Evolutionary conservation across 2,888 invertebrate species (phyloP).

Genomic region (Cosmia trapezina): DNA sequence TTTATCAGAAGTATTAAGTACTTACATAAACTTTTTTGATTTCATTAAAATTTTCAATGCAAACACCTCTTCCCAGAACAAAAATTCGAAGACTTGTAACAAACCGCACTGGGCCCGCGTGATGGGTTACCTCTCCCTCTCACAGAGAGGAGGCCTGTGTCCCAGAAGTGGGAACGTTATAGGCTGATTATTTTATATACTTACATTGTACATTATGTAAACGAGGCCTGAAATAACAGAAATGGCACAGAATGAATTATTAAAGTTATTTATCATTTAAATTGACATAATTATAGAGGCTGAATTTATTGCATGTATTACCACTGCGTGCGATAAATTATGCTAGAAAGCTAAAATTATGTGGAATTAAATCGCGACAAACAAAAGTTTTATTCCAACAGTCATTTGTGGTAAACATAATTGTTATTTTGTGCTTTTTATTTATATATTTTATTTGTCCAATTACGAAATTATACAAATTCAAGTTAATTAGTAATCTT

Average conservation of each 20-base stretch:
- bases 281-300: slow-evolving; percentile 59
- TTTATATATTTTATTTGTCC: slow-evolving; percentile 15
- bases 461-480: slow-evolving; percentile 15
- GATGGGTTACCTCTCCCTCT: too few species aligned
- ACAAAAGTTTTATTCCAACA: slow-evolving; percentile 58
- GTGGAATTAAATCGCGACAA: slow-evolving; percentile 57
- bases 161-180: too few species aligned
- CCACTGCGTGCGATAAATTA: slow-evolving; percentile 64
- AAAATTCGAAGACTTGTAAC: too few species aligned
- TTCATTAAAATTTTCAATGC: slow-evolving; percentile 6
- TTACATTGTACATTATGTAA: too few species aligned
- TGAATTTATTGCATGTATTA: slow-evolving; percentile 60
- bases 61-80: neutral
- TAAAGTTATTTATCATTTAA: slow-evolving; percentile 59
- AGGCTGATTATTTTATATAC: too few species aligned
- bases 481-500: too few species aligned
- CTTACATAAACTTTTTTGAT: neutral
- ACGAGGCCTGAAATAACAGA: neutral
- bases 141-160: too few species aligned
- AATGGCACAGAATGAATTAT: slow-evolving; percentile 41
- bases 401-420: slow-evolving; percentile 44
- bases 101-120: too few species aligned
- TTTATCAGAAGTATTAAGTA: neutral
- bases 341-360: slow-evolving; percentile 58
- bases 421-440: slow-evolving; percentile 35